Evolutionary conservation across 2,113 vertebrate genomes (phyloP).

Genomic region (Cygnus buccinator): DNA sequence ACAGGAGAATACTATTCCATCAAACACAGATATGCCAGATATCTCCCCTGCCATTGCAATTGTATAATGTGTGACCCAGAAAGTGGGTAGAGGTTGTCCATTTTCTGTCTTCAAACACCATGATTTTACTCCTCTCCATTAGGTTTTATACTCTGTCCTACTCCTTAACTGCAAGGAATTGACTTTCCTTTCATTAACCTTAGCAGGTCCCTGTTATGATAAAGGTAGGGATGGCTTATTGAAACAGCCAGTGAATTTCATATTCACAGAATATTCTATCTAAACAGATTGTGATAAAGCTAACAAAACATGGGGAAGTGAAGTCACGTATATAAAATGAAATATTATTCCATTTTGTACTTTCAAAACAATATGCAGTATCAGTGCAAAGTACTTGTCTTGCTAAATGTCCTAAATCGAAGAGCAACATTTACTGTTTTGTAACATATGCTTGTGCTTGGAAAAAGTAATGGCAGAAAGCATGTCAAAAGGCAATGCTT

Average conservation of each 20-base stretch:
- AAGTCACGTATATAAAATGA: neutral
- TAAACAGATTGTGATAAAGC: neutral
- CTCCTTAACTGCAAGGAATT: neutral
- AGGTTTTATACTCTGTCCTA: neutral
- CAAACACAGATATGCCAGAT: rapidly evolving
- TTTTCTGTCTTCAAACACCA: neutral
- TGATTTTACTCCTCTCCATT: neutral
- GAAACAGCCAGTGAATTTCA: neutral
- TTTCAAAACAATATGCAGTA: neutral
- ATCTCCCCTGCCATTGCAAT: neutral
- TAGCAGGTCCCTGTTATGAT: neutral
- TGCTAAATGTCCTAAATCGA: neutral
- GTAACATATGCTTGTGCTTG: constrained; percentile 66
- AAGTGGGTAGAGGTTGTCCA: neutral
- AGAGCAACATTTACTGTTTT: constrained; percentile 43
- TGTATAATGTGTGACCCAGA: neutral
- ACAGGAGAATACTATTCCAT: neutral
- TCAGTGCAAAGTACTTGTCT: neutral
- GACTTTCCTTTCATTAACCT: neutral
- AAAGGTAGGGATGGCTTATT: neutral
- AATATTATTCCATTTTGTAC: neutral
- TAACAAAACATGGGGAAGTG: neutral
- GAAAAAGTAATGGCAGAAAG: constrained; percentile 62
- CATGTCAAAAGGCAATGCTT: constrained; percentile 65
- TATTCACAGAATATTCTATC: neutral